Percentiles rank a stretch among this genome's conserved stretches.
Conservation (phyloP, 2,113 vertebrate species). For the Salvator merianae region DNA sequence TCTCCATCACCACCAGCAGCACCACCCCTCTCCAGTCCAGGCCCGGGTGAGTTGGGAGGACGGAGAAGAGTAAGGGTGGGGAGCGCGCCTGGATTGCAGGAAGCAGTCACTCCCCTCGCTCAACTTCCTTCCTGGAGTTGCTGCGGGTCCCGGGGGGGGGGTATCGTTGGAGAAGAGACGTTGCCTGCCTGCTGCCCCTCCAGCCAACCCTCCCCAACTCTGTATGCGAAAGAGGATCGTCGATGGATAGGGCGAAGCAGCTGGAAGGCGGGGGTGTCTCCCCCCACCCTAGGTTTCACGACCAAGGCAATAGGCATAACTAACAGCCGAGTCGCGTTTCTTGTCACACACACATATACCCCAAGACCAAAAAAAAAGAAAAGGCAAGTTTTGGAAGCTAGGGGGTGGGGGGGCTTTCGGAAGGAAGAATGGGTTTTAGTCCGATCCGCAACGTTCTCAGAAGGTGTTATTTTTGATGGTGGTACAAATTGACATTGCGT, state of each 20-base stretch:
- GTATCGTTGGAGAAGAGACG: no score
- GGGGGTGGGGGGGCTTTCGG: no score
- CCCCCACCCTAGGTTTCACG: neutral
- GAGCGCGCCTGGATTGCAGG: conserved; percentile 6
- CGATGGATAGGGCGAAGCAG: neutral
- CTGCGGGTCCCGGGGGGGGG: neutral
- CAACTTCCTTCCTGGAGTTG: conserved; percentile 14
- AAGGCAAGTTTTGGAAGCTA: no score
- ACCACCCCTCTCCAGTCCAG: neutral
- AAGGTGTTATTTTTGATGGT: no score
- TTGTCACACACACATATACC: no score
- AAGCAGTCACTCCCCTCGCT: neutral
- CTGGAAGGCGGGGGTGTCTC: no score
- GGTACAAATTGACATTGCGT: neutral
- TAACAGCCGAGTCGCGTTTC: no score
- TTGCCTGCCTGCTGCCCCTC: no score
- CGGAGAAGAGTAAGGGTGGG: neutral
- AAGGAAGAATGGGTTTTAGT: neutral
- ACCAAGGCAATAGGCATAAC: neutral
- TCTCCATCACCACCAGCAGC: neutral
- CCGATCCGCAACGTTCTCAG: no score
- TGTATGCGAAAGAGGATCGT: neutral
- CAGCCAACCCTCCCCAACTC: neutral
- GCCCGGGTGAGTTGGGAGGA: neutral
- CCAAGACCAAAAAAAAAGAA: no score